These are phyloP conservation scores for Rhynchophorus ferrugineus DNA, from an alignment of 1,140 invertebrate species.

Conservation along the genomic window DNA sequence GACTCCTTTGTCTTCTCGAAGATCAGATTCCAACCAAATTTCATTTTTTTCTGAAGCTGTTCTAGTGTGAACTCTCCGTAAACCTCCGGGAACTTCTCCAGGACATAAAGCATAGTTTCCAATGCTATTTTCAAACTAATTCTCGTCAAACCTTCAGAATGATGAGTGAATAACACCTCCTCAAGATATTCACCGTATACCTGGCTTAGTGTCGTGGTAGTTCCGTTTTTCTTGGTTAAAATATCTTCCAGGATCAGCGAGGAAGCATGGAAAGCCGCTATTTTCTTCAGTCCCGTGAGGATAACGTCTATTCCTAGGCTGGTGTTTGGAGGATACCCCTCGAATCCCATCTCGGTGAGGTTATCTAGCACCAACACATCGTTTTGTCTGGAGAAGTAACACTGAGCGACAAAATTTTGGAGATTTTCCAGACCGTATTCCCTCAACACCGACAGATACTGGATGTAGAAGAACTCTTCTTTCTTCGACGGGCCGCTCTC, in stretches of 20 bases:
- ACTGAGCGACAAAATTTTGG: slow-evolving; percentile 5
- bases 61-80: too few relatives aligned
- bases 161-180: slow-evolving; percentile 1
- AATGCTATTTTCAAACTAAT: too few relatives aligned
- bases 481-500: slow-evolving; percentile 1
- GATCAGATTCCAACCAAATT: too few relatives aligned
- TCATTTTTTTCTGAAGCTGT: too few relatives aligned
- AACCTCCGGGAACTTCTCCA: too few relatives aligned
- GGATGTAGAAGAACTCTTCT: slow-evolving; percentile 12
- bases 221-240: background rate
- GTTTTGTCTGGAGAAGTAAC: slow-evolving; percentile 4
- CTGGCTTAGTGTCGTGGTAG: background rate
- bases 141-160: slow-evolving; percentile 1
- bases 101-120: too few relatives aligned
- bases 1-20: too few relatives aligned
- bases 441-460: background rate
- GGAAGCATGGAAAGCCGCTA: slow-evolving; percentile 7
- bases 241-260: slow-evolving; percentile 3
- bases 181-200: slow-evolving; percentile 1
- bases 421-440: background rate
- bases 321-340: background rate
- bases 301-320: background rate
- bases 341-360: background rate
- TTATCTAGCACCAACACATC: slow-evolving; percentile 9
- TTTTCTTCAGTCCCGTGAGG: background rate